Conservation (phyloP, 2,888 invertebrate genomes). For the Brachynemurus nebulosus region DNA sequence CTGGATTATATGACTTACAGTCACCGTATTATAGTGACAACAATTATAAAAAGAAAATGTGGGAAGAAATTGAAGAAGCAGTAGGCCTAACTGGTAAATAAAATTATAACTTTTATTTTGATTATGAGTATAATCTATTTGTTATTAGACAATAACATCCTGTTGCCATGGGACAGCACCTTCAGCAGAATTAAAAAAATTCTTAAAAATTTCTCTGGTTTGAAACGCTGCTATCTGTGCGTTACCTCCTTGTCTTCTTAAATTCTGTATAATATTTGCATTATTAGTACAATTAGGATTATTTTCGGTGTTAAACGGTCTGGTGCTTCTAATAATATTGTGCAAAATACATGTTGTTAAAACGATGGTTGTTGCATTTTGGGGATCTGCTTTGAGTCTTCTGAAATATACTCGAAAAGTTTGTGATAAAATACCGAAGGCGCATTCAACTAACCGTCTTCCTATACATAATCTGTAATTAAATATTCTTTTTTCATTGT, state of each 20-base stretch:
- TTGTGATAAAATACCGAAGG: constrained; percentile 3
- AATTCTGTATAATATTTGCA: background rate
- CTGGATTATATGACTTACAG: background rate
- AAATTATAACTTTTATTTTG: background rate
- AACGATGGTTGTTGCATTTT: background rate
- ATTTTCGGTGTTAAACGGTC: background rate
- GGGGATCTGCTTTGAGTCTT: background rate
- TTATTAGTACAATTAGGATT: background rate
- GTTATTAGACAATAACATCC: background rate
- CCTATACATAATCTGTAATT: constrained; percentile 6
- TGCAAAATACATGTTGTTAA: constrained; percentile 1
- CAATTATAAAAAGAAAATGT: background rate
- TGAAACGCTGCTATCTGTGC: background rate
- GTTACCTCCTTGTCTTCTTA: background rate
- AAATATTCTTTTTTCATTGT: constrained; percentile 3
- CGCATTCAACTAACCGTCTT: background rate
- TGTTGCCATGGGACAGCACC: constrained; percentile 1
- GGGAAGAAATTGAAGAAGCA: background rate
- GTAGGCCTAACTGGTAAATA: background rate
- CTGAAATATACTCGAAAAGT: background rate
- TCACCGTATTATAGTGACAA: background rate
- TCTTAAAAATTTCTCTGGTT: background rate
- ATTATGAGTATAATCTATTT: background rate
- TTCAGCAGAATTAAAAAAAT: background rate
- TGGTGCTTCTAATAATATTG: background rate